A percentile compares a stretch with the other conserved stretches of the same genome.
Conservation (phyloP, 2,888 invertebrate genomes). For the Brachycybe producta region DNA sequence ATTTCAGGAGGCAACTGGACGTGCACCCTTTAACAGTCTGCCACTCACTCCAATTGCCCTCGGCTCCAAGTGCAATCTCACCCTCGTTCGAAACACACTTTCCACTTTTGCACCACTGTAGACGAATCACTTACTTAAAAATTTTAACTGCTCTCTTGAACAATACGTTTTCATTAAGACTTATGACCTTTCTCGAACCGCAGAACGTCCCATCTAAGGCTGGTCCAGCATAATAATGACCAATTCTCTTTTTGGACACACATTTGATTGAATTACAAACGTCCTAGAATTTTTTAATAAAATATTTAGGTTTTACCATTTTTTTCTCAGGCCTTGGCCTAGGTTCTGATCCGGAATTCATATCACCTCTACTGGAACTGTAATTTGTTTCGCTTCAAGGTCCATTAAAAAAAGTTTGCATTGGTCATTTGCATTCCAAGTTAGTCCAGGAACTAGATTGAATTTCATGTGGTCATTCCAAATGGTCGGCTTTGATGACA, state of each 20-base stretch:
- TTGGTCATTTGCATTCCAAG: slow-evolving; percentile 59
- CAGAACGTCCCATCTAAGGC: slow-evolving; percentile 70
- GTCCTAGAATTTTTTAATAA: slow-evolving; percentile 27
- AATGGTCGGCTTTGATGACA: too few relatives aligned
- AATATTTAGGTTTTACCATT: too few relatives aligned
- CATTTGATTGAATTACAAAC: slow-evolving; percentile 57
- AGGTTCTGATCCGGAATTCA: too few relatives aligned
- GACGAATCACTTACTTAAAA: slow-evolving; percentile 15
- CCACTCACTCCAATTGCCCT: slow-evolving; percentile 54
- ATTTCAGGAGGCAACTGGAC: slow-evolving; percentile 52
- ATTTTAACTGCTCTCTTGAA: neutral
- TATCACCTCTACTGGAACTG: slow-evolving; percentile 7
- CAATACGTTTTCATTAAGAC: neutral
- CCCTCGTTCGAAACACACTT: slow-evolving; percentile 39
- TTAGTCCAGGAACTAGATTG: slow-evolving; percentile 43
- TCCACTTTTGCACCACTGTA: slow-evolving; percentile 54
- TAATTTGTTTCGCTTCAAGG: slow-evolving; percentile 46
- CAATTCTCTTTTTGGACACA: slow-evolving; percentile 55
- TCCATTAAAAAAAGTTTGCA: slow-evolving; percentile 59
- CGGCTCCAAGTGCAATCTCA: slow-evolving; percentile 24
- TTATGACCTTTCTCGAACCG: slow-evolving; percentile 45
- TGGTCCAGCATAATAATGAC: slow-evolving; percentile 63
- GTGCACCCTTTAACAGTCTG: slow-evolving; percentile 44
- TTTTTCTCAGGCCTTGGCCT: too few relatives aligned
- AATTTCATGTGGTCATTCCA: slow-evolving; percentile 17